Evolutionary conservation across 2,888 invertebrate genomes (phyloP).

Genomic region (Podabrus alpinus): DNA sequence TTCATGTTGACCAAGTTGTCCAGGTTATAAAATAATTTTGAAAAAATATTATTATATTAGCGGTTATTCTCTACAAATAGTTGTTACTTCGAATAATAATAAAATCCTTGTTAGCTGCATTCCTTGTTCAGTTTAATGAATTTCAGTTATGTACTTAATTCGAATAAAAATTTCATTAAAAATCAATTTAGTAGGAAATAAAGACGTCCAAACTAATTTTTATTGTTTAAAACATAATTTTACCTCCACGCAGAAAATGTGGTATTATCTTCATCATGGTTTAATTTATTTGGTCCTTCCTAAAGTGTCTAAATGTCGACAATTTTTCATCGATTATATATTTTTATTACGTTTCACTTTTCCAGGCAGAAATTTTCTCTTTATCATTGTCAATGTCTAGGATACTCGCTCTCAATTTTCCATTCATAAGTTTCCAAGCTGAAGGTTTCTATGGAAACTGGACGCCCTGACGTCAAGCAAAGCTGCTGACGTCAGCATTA

Average conservation of each 20-base stretch:
- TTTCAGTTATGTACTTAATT: neutral
- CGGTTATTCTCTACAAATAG: neutral
- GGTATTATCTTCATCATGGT: too few relatives aligned
- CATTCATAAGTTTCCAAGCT: conserved; percentile 40
- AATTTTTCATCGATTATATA: conserved; percentile 9
- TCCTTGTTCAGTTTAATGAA: neutral
- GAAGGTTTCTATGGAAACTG: conserved; percentile 38
- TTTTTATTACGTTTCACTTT: conserved; percentile 37
- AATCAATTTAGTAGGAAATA: neutral
- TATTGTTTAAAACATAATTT: neutral
- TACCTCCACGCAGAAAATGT: neutral
- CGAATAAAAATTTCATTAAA: neutral
- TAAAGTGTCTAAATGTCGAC: neutral
- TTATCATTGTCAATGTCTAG: conserved; percentile 40
- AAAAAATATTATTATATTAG: neutral
- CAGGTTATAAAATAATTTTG: neutral
- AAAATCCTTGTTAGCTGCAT: neutral
- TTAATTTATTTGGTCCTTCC: neutral
- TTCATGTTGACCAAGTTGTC: neutral
- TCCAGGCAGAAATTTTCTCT: conserved; percentile 29
- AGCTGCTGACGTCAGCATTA: conserved; percentile 40
- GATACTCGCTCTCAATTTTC: conserved; percentile 38
- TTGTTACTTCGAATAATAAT: neutral
- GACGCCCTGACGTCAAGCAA: conserved; percentile 41
- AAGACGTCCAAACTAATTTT: neutral